Conservation (phyloP, 2,888 invertebrate genomes). For the Abrostola triplasia region DNA sequence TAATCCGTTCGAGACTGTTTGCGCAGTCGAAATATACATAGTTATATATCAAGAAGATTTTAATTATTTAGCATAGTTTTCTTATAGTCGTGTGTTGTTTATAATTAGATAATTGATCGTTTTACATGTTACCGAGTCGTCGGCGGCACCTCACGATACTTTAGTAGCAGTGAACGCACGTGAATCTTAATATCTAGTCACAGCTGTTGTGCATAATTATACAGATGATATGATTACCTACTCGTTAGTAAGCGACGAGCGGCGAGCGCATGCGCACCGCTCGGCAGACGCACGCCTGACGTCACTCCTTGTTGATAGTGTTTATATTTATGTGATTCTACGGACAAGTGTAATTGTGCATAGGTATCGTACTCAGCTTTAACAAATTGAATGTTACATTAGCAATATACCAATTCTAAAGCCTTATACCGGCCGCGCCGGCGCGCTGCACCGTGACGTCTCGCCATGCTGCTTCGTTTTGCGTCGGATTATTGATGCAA, state of each 20-base stretch:
- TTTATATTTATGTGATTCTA: constrained; percentile 50
- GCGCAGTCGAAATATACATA: constrained; percentile 43
- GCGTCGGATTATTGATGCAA: constrained; percentile 7
- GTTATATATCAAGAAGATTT: constrained; percentile 56
- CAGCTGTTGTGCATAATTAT: constrained; percentile 76
- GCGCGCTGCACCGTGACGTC: constrained; percentile 1
- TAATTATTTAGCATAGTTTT: constrained; percentile 60
- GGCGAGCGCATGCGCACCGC: constrained; percentile 4
- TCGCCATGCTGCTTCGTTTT: constrained; percentile 1
- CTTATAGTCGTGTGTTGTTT: constrained; percentile 65
- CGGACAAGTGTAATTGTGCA: constrained; percentile 46
- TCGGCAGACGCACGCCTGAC: constrained; percentile 14
- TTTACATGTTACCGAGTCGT: constrained; percentile 58
- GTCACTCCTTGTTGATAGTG: constrained; percentile 57
- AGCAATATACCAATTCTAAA: constrained; percentile 69
- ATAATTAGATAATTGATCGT: constrained; percentile 56
- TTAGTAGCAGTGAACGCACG: constrained; percentile 63
- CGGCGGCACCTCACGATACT: constrained; percentile 57
- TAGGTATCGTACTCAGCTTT: constrained; percentile 69
- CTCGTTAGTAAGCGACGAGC: constrained; percentile 25
- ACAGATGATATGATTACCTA: constrained; percentile 49
- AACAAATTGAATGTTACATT: constrained; percentile 65
- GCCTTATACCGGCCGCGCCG: constrained; percentile 50
- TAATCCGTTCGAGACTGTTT: constrained; percentile 47
- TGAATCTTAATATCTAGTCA: constrained; percentile 80